A percentile compares a stretch with the other conserved stretches of the same genome.
phyloP scores from a whole-genome alignment of 2,113 vertebrate genomes.

The Bubo blakistoni region DNA sequence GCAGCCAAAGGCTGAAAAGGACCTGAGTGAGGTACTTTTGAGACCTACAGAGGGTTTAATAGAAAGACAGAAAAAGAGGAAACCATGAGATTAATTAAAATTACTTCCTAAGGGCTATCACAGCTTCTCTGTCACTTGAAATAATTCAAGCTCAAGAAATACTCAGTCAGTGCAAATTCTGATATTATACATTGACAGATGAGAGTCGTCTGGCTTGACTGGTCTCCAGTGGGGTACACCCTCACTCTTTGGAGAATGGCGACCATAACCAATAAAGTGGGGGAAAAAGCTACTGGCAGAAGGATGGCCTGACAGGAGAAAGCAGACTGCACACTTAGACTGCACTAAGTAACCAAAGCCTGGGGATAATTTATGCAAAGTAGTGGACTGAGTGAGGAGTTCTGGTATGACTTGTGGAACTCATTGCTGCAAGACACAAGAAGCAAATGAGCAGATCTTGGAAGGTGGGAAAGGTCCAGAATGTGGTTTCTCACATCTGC shows the following conservation, averaged over 20 bases:
- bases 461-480: not conserved
- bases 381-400: not conserved
- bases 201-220: accelerated
- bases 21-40: accelerated
- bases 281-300: not conserved
- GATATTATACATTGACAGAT: not conserved
- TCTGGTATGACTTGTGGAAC: not conserved
- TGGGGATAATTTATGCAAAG: not conserved
- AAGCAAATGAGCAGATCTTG: not conserved
- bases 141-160: not conserved
- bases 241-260: not conserved
- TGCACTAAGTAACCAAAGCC: not conserved
- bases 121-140: not conserved
- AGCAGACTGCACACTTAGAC: not conserved
- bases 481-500: not conserved
- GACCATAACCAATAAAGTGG: accelerated
- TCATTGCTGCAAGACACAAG: not conserved
- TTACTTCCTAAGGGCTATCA: not conserved
- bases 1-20: not conserved
- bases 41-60: not conserved
- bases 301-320: not conserved
- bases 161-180: not conserved
- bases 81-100: not conserved
- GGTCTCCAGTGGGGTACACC: not conserved
- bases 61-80: not conserved